Percentiles rank a stretch among this genome's conserved stretches.
Evolutionary conservation across 2,888 invertebrate genomes (phyloP).

Genomic region (Apamea crenata): DNA sequence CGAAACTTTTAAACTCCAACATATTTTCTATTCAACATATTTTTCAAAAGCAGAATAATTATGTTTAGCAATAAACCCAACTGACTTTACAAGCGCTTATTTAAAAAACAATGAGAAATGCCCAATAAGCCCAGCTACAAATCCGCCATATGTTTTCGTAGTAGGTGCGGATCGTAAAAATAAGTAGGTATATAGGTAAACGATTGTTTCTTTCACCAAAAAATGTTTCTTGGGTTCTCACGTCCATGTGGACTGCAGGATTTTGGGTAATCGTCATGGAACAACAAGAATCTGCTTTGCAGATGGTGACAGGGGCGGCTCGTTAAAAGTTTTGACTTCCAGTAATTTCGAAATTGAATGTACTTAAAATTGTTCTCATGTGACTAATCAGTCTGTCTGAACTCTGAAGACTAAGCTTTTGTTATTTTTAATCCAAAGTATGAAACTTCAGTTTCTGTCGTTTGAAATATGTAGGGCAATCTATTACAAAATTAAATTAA

Average conservation of each 20-base stretch:
- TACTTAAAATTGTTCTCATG: slow-evolving; percentile 54
- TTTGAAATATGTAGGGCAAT: slow-evolving; percentile 47
- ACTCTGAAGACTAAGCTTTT: slow-evolving; percentile 34
- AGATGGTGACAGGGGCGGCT: slow-evolving; percentile 82
- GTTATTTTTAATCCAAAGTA: slow-evolving; percentile 33
- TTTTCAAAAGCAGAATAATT: slow-evolving; percentile 69
- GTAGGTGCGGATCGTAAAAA: slow-evolving; percentile 73
- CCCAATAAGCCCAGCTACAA: slow-evolving; percentile 58
- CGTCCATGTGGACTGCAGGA: slow-evolving; percentile 86
- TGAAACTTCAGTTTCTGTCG: slow-evolving; percentile 1
- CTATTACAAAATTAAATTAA: slow-evolving; percentile 53
- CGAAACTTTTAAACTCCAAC: slow-evolving; percentile 9
- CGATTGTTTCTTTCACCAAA: slow-evolving; percentile 79
- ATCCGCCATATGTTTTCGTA: slow-evolving; percentile 64
- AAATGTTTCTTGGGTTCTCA: slow-evolving; percentile 83
- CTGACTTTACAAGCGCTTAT: slow-evolving; percentile 71
- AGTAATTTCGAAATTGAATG: slow-evolving; percentile 76
- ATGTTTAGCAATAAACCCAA: slow-evolving; percentile 72
- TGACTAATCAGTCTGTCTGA: slow-evolving; percentile 53
- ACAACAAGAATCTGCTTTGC: slow-evolving; percentile 84
- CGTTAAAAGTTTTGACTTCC: slow-evolving; percentile 82
- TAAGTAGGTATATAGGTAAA: too few relatives aligned
- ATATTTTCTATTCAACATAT: slow-evolving; percentile 45
- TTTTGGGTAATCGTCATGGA: slow-evolving; percentile 83
- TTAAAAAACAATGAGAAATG: slow-evolving; percentile 75